Conservation (phyloP, 2,797 vertebrate species). For the Limosa lapponica region DNA sequence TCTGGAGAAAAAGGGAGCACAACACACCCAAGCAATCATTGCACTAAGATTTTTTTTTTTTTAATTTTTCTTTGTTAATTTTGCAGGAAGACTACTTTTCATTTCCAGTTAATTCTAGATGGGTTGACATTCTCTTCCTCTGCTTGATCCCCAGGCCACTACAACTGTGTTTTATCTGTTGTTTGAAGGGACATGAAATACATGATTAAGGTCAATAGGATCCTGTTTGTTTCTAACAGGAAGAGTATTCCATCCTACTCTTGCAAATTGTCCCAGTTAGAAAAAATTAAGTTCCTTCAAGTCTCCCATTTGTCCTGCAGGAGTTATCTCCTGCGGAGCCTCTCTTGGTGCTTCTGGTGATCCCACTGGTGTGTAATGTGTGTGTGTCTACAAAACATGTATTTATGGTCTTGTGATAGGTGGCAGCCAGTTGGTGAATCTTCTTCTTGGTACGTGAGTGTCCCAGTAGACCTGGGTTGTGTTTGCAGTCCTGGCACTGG, state of each 20-base stretch:
- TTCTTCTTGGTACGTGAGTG: not conserved
- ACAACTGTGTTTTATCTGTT: not conserved
- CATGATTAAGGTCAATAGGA: not conserved
- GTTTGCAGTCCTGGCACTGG: not conserved
- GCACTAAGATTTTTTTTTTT: not conserved
- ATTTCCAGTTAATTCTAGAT: not conserved
- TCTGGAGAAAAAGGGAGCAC: not conserved
- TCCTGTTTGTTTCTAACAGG: not conserved
- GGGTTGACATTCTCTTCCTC: not conserved
- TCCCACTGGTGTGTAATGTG: not conserved
- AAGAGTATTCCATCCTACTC: not conserved
- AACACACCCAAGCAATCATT: not conserved
- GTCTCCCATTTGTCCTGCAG: not conserved
- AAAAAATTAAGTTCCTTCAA: not conserved
- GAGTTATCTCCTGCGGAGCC: not conserved
- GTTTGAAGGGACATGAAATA: not conserved
- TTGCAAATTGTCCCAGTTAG: not conserved
- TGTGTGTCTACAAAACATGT: accelerated
- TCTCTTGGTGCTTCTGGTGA: not conserved
- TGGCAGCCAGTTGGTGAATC: not conserved
- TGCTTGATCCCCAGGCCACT: not conserved
- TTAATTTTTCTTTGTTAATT: not conserved
- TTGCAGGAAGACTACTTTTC: not conserved
- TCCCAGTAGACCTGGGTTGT: not conserved
- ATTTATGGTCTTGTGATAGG: not conserved